Evolutionary conservation across 1,140 invertebrate genomes (phyloP).

Genomic region (Drosophila mauritiana): DNA sequence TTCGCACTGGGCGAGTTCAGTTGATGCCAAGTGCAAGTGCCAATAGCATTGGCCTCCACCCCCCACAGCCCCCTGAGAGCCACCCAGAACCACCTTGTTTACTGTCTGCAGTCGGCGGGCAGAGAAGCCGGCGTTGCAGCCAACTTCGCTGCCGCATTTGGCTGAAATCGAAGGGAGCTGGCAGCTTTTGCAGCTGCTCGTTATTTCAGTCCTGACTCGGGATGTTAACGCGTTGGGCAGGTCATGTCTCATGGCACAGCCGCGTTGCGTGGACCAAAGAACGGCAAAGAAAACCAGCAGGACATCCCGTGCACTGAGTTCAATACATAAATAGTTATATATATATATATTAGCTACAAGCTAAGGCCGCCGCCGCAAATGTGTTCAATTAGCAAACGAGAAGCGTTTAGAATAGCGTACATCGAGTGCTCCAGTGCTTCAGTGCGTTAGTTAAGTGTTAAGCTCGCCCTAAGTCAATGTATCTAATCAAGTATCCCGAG

Average conservation of each 20-base stretch:
- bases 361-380: constrained; percentile 24
- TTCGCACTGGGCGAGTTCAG: constrained; percentile 63
- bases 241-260: constrained; percentile 82
- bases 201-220: constrained; percentile 84
- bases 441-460: constrained; percentile 50
- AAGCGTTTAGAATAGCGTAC: constrained; percentile 11
- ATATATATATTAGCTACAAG: constrained; percentile 23
- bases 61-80: no score
- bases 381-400: constrained; percentile 43
- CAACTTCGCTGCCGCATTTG: constrained; percentile 38
- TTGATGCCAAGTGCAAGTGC: constrained; percentile 77
- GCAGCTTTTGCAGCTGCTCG: constrained; percentile 32
- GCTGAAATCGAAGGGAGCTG: constrained; percentile 57
- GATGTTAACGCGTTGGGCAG: constrained; percentile 84
- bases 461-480: constrained; percentile 36
- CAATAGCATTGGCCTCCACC: constrained; percentile 47
- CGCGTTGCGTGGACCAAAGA: constrained; percentile 67
- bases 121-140: constrained; percentile 25
- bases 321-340: constrained; percentile 17
- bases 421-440: constrained; percentile 48
- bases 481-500: constrained; percentile 33
- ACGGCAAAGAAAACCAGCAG: constrained; percentile 30
- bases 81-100: constrained; percentile 43
- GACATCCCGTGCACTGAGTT: constrained; percentile 25
- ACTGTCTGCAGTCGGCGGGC: constrained; percentile 62